A percentile compares a stretch with the other conserved stretches of the same genome.
Evolutionary conservation across 2,797 vertebrate species (phyloP).

Genomic region (Otolemur crassicaudatus): DNA sequence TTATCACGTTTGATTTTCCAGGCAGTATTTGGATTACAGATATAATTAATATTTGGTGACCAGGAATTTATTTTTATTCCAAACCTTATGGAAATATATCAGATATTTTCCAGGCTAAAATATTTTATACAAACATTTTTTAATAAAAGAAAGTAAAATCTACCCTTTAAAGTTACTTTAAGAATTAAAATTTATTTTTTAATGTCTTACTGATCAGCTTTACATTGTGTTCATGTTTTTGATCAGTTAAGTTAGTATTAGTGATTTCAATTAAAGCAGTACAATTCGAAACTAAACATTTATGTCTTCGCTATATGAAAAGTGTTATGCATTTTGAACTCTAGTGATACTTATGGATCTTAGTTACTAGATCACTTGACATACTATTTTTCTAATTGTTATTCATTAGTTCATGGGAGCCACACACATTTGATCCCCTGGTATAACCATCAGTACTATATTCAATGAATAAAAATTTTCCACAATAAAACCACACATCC

Average conservation of each 20-base stretch:
- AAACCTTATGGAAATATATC: constrained; percentile 2
- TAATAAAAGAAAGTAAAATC: not conserved
- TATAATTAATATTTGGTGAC: constrained; percentile 29
- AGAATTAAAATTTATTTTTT: constrained; percentile 32
- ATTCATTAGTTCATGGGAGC: not conserved
- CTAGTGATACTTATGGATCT: not conserved
- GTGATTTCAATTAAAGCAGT: constrained; percentile 14
- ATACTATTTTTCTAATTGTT: not conserved
- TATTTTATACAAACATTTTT: not conserved
- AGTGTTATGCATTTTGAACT: not conserved
- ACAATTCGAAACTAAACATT: constrained; percentile 1
- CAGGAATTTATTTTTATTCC: constrained; percentile 3
- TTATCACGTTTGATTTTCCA: not conserved
- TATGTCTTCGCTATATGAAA: not conserved
- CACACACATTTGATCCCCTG: not conserved
- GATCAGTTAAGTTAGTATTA: not conserved
- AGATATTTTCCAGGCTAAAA: constrained; percentile 46
- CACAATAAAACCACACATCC: not conserved
- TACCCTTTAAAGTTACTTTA: not conserved
- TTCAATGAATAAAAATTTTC: not conserved
- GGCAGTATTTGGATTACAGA: not conserved
- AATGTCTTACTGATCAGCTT: not conserved
- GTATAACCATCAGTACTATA: not conserved
- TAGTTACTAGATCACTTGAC: not conserved
- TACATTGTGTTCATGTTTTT: not conserved